phyloP scores from a whole-genome alignment of 2,888 invertebrate genomes.

The Lycophotia porphyrea region DNA sequence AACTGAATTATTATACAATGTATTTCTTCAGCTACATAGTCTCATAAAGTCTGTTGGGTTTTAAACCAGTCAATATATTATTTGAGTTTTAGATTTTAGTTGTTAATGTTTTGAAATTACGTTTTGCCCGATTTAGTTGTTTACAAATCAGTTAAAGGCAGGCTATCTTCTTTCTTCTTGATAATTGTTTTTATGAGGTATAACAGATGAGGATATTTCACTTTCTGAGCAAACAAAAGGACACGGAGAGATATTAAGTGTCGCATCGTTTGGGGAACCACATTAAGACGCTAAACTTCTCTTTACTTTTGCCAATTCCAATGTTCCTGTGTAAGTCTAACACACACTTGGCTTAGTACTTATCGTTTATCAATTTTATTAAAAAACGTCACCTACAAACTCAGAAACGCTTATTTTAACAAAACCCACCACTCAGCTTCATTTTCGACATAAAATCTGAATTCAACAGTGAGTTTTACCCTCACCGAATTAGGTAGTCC shows the following conservation, averaged over 20 bases:
- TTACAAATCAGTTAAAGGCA: neutral
- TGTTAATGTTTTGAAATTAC: neutral
- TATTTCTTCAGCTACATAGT: constrained; percentile 51
- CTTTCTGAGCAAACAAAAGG: neutral
- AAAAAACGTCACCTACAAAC: neutral
- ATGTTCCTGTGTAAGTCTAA: neutral
- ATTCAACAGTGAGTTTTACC: constrained; percentile 38
- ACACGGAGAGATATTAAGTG: neutral
- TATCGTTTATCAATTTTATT: neutral
- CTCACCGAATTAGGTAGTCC: constrained; percentile 66
- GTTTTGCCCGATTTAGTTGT: neutral
- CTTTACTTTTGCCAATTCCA: neutral
- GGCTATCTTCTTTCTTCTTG: neutral
- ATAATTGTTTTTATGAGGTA: neutral
- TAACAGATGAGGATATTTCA: neutral
- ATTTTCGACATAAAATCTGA: constrained; percentile 25
- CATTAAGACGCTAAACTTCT: neutral
- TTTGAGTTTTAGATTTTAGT: neutral
- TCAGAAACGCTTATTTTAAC: neutral
- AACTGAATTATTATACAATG: constrained; percentile 59
- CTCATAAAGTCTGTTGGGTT: constrained; percentile 21
- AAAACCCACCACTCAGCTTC: neutral
- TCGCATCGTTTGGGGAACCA: neutral
- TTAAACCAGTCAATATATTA: constrained; percentile 14
- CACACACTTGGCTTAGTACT: too few relatives aligned